Conservation (phyloP, 1,140 invertebrate species). For the Octopus bimaculoides region DNA sequence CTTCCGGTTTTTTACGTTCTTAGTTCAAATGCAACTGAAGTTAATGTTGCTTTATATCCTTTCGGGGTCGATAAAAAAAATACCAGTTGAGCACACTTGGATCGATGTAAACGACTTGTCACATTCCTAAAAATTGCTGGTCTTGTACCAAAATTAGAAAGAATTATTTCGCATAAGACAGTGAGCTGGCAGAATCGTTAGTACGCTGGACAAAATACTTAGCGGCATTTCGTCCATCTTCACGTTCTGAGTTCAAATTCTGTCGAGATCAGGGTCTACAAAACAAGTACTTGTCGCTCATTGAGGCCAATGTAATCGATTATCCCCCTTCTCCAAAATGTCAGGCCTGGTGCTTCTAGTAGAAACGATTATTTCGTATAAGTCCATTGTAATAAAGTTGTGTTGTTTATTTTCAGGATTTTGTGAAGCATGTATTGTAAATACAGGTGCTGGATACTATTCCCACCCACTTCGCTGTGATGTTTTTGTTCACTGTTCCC, state of each 20-base stretch:
- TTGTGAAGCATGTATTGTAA: conserved; percentile 26
- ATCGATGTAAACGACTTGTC: too few relatives aligned
- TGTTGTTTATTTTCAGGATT: conserved; percentile 17
- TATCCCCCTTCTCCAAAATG: not conserved
- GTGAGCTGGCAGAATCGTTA: too few relatives aligned
- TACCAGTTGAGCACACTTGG: too few relatives aligned
- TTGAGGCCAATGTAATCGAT: not conserved
- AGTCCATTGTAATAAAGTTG: not conserved
- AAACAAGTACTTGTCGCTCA: not conserved
- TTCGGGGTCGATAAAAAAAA: too few relatives aligned
- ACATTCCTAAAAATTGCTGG: too few relatives aligned
- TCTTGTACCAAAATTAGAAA: too few relatives aligned
- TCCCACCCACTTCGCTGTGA: conserved; percentile 26
- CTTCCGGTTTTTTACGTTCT: too few relatives aligned
- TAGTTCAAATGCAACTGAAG: too few relatives aligned
- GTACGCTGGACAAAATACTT: too few relatives aligned
- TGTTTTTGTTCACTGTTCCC: conserved; percentile 27
- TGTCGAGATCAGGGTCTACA: not conserved
- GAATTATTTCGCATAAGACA: too few relatives aligned
- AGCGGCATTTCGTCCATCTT: not conserved
- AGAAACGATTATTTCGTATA: not conserved
- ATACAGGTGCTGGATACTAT: conserved; percentile 24
- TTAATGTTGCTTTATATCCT: too few relatives aligned
- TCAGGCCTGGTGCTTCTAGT: not conserved
- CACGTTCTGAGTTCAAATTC: not conserved